Conservation (phyloP, 2,113 vertebrate species). For the Charina bottae region DNA sequence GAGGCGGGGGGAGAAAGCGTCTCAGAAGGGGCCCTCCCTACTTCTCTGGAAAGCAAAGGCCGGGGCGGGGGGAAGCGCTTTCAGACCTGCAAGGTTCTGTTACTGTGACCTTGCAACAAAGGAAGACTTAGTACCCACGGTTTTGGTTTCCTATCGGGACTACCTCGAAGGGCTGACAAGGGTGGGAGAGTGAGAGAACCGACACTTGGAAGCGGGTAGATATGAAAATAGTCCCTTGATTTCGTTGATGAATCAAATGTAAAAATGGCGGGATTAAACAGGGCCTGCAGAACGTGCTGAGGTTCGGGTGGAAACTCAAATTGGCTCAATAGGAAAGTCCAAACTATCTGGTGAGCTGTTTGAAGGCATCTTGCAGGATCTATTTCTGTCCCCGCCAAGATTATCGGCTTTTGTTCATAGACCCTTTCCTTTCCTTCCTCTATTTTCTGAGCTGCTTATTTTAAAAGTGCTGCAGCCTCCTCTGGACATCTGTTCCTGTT, state of each 20-base stretch:
- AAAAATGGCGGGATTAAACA: background rate
- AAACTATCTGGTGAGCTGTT: background rate
- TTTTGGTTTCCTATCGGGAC: too few species aligned
- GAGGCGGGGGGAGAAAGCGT: too few species aligned
- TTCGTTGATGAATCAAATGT: background rate
- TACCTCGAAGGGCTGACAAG: too few species aligned
- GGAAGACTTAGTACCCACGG: too few species aligned
- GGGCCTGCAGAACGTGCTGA: background rate
- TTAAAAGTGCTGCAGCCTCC: background rate
- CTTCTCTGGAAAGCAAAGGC: too few species aligned
- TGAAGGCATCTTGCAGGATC: background rate
- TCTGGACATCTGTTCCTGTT: background rate
- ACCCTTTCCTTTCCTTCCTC: background rate
- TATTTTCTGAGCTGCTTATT: background rate
- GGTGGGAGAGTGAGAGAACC: too few species aligned
- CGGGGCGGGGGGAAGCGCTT: too few species aligned
- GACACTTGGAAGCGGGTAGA: background rate
- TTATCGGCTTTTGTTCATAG: background rate
- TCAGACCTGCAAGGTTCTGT: too few species aligned
- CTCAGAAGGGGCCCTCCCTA: too few species aligned
- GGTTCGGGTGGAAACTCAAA: background rate
- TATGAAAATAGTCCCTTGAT: background rate
- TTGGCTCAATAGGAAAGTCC: background rate
- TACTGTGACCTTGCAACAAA: too few species aligned
- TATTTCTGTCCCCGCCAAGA: background rate